Evolutionary conservation across 2,888 invertebrate genomes (phyloP).

Genomic region (Prionchulus punctatus): DNA sequence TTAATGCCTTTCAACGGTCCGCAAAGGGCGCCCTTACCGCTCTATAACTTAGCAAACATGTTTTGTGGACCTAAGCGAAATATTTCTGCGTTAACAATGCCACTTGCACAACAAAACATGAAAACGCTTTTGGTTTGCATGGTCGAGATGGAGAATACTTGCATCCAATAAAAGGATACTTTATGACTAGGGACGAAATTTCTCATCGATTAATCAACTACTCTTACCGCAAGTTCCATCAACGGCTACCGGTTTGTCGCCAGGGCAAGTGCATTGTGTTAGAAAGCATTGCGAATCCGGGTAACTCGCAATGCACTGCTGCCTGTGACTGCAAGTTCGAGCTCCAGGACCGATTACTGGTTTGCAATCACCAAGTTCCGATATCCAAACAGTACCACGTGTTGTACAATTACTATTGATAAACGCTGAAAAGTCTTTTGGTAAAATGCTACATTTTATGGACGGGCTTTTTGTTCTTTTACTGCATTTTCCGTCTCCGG

Average conservation of each 20-base stretch:
- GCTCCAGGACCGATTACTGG: constrained; percentile 17
- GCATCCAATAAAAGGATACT: too few species aligned
- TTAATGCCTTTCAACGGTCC: too few species aligned
- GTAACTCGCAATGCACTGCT: constrained; percentile 27
- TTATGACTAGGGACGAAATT: too few species aligned
- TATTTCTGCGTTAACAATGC: too few species aligned
- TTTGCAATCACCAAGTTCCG: constrained; percentile 29
- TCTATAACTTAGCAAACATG: too few species aligned
- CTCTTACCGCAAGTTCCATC: constrained; percentile 28
- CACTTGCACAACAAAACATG: too few species aligned
- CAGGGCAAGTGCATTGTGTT: constrained; percentile 27
- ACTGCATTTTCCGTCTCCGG: constrained; percentile 21
- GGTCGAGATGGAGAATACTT: not conserved
- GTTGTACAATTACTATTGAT: constrained; percentile 25
- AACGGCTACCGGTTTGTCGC: constrained; percentile 23
- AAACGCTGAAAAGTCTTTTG: constrained; percentile 16
- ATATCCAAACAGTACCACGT: constrained; percentile 28
- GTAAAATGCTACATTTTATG: not conserved
- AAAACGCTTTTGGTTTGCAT: not conserved
- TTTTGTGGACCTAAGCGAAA: too few species aligned
- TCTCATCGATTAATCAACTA: not conserved
- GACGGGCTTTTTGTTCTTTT: not conserved
- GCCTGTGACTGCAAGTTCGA: constrained; percentile 23
- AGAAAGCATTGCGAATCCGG: constrained; percentile 20
- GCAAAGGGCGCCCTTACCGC: too few species aligned